Evolutionary conservation across 1,140 invertebrate species (phyloP).

Genomic region (Anoplolepis gracilipes): DNA sequence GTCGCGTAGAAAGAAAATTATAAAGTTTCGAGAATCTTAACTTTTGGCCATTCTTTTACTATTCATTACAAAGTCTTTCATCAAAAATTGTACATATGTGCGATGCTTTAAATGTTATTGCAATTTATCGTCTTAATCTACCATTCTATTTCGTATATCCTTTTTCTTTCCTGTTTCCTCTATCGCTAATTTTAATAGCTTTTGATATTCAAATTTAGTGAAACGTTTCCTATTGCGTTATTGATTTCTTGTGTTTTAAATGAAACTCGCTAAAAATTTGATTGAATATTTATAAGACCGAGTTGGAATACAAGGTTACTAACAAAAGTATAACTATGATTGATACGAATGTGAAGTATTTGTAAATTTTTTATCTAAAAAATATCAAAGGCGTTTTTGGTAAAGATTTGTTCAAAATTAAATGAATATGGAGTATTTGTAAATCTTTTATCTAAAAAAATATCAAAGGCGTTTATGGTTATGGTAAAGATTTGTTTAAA

Average conservation of each 20-base stretch:
- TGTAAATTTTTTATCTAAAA: neutral
- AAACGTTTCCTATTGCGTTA: constrained; percentile 6
- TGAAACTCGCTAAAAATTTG: neutral
- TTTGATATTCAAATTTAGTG: neutral
- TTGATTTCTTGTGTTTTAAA: constrained; percentile 6
- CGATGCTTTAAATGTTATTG: neutral
- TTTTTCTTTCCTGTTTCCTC: neutral
- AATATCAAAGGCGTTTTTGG: neutral
- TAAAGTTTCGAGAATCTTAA: neutral
- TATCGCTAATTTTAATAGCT: constrained; percentile 1
- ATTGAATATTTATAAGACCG: constrained; percentile 9
- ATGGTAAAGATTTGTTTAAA: neutral
- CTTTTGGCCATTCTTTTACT: constrained; percentile 1
- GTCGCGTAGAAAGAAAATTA: neutral
- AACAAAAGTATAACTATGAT: neutral
- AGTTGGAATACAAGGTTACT: neutral
- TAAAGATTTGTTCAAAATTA: too few relatives aligned
- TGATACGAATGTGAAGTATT: constrained; percentile 20
- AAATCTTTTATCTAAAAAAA: neutral
- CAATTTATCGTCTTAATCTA: constrained; percentile 2
- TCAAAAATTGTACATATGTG: constrained; percentile 4
- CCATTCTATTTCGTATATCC: neutral
- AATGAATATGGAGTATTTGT: constrained; percentile 22
- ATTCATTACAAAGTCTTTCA: constrained; percentile 27
- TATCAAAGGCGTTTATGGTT: neutral